Evolutionary conservation across 2,888 invertebrate species (phyloP).

Genomic region (Gastracanthus pulcherrimus): DNA sequence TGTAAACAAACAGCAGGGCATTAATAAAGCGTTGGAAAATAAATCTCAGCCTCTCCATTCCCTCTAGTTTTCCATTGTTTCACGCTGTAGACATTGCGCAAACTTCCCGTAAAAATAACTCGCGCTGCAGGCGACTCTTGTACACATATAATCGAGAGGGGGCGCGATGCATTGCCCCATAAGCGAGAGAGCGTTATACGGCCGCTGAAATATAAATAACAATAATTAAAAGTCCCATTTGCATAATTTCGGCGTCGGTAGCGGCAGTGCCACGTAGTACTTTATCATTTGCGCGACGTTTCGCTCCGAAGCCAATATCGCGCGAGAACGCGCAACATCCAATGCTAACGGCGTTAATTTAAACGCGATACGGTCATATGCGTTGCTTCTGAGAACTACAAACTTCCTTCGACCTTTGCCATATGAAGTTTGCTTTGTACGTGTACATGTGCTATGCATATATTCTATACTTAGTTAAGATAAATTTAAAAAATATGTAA

Average conservation of each 20-base stretch:
- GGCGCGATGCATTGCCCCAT: background rate
- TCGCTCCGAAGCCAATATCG: background rate
- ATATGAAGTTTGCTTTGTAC: background rate
- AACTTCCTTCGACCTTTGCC: background rate
- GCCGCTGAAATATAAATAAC: slow-evolving; percentile 47
- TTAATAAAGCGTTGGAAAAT: slow-evolving; percentile 42
- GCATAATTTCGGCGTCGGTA: slow-evolving; percentile 50
- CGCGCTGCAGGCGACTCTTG: background rate
- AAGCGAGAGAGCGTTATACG: background rate
- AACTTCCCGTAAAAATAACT: slow-evolving; percentile 29
- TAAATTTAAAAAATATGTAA: too few species aligned
- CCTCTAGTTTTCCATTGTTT: slow-evolving; percentile 7
- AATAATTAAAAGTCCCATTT: slow-evolving; percentile 52
- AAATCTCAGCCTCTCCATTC: background rate
- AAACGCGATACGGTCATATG: background rate
- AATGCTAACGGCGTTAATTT: slow-evolving; percentile 28
- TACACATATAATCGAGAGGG: slow-evolving; percentile 13
- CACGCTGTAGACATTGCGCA: slow-evolving; percentile 4
- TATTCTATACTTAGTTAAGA: too few species aligned
- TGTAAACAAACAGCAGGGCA: slow-evolving; percentile 26
- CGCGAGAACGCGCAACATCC: background rate
- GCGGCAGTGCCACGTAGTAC: background rate
- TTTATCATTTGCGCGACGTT: slow-evolving; percentile 37
- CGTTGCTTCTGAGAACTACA: background rate
- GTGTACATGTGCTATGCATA: background rate